Conservation (phyloP, 1,140 invertebrate genomes). For the Drosophila novamexicana region DNA sequence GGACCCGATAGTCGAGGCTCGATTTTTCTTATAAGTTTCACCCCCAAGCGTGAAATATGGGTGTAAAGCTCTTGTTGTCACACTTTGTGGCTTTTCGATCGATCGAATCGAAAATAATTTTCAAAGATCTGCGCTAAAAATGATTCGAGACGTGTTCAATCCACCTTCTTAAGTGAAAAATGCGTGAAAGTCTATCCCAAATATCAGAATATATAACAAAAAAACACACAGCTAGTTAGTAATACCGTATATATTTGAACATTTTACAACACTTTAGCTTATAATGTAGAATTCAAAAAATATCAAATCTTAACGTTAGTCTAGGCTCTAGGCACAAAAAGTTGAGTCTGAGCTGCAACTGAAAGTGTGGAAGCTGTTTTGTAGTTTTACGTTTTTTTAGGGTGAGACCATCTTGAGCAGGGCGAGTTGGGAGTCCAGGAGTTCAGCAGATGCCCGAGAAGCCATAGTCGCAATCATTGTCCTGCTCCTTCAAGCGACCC, state of each 20-base stretch:
- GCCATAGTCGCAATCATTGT: conserved; percentile 64
- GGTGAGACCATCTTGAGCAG: conserved; percentile 64
- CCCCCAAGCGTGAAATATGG: too few species aligned
- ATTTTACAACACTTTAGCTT: conserved; percentile 72
- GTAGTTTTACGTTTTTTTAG: not conserved
- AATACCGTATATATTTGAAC: conserved; percentile 62
- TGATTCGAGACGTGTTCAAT: too few species aligned
- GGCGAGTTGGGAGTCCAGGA: conserved; percentile 23
- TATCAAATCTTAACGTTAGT: conserved; percentile 66
- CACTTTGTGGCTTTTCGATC: too few species aligned
- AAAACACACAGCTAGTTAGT: conserved; percentile 26
- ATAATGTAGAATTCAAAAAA: conserved; percentile 53
- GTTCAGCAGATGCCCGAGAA: conserved; percentile 80
- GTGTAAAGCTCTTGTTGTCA: too few species aligned
- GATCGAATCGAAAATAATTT: too few species aligned
- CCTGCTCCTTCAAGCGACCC: conserved; percentile 86
- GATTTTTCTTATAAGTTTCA: too few species aligned
- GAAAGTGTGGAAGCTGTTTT: conserved; percentile 51
- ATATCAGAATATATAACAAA: too few species aligned
- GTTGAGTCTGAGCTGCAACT: conserved; percentile 42
- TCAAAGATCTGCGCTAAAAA: too few species aligned
- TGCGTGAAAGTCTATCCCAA: too few species aligned
- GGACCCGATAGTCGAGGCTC: too few species aligned
- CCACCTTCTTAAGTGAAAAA: too few species aligned
- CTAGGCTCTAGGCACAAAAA: conserved; percentile 39